Evolutionary conservation across 2,797 vertebrate species (phyloP).

Genomic region (Yasuhikotakia modesta): DNA sequence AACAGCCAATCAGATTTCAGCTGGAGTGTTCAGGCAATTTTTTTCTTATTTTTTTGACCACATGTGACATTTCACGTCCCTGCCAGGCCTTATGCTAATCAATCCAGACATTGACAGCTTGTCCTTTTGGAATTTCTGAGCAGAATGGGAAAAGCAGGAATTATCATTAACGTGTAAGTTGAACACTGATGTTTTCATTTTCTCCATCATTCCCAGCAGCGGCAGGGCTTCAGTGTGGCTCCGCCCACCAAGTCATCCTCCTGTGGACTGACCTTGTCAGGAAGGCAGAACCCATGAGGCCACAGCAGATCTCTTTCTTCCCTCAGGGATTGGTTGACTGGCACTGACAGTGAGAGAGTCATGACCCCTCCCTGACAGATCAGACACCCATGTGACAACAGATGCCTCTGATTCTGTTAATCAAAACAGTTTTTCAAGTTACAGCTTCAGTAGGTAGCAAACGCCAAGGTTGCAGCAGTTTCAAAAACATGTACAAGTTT

Average conservation of each 20-base stretch:
- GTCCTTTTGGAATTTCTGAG: constrained; percentile 31
- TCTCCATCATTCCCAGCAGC: constrained; percentile 44
- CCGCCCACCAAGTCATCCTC: constrained; percentile 43
- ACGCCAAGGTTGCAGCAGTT: not conserved
- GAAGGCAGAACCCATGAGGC: constrained; percentile 67
- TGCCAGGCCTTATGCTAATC: constrained; percentile 32
- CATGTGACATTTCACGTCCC: constrained; percentile 24
- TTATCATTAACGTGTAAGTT: constrained; percentile 27
- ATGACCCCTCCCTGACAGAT: constrained; percentile 73
- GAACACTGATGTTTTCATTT: constrained; percentile 44
- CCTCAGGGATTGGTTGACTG: constrained; percentile 68
- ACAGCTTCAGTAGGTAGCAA: not conserved
- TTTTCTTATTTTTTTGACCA: not conserved
- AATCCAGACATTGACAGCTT: constrained; percentile 15
- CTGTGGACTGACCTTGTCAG: constrained; percentile 66
- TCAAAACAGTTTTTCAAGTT: not conserved
- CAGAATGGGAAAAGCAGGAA: constrained; percentile 28
- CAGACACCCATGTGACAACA: constrained; percentile 32
- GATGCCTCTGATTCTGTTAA: constrained; percentile 21
- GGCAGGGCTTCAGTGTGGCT: constrained; percentile 2
- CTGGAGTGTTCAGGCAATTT: not conserved
- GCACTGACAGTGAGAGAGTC: constrained; percentile 71
- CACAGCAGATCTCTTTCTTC: constrained; percentile 59
- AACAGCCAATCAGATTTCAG: not conserved
- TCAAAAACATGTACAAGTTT: not conserved